A percentile compares a stretch with the other conserved stretches of the same genome.
phyloP scores from a whole-genome alignment of 2,888 invertebrate genomes.

The Silvanus unidentatus region DNA sequence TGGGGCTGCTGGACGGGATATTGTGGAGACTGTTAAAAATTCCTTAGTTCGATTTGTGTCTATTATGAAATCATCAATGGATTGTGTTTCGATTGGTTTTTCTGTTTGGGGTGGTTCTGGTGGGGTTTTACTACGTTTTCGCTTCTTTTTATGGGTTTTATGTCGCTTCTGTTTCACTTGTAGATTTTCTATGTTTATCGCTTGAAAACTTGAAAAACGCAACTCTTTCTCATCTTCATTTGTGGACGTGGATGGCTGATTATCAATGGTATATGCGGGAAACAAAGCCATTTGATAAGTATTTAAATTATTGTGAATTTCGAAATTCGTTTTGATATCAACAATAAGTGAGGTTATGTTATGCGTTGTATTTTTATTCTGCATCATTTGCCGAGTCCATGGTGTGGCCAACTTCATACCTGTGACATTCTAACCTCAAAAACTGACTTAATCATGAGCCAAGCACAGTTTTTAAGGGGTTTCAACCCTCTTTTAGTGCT shows the following conservation, averaged over 20 bases:
- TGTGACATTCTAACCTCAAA: too few species aligned
- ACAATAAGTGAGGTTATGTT: too few species aligned
- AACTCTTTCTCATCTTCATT: conserved; percentile 25
- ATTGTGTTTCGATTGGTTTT: too few species aligned
- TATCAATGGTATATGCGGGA: conserved; percentile 43
- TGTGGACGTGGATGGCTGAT: conserved; percentile 11
- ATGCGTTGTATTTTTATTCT: too few species aligned
- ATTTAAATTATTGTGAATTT: too few species aligned
- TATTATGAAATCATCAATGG: conserved; percentile 23
- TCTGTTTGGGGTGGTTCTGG: too few species aligned
- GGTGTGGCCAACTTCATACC: too few species aligned
- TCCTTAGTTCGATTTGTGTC: conserved; percentile 46
- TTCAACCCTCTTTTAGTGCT: conserved; percentile 13
- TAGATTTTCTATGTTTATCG: conserved; percentile 21
- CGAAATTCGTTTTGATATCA: too few species aligned
- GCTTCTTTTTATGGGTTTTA: conserved; percentile 20
- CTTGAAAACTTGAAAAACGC: conserved; percentile 46
- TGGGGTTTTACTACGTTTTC: not conserved
- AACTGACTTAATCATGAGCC: not conserved
- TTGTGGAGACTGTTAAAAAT: conserved; percentile 55
- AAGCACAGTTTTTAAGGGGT: not conserved
- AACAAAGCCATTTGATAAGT: conserved; percentile 51
- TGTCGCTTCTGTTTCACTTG: conserved; percentile 23
- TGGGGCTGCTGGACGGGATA: conserved; percentile 60
- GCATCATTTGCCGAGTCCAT: too few species aligned